phyloP scores from a whole-genome alignment of 2,888 invertebrate genomes.

The Pharmacophagus antenor region DNA sequence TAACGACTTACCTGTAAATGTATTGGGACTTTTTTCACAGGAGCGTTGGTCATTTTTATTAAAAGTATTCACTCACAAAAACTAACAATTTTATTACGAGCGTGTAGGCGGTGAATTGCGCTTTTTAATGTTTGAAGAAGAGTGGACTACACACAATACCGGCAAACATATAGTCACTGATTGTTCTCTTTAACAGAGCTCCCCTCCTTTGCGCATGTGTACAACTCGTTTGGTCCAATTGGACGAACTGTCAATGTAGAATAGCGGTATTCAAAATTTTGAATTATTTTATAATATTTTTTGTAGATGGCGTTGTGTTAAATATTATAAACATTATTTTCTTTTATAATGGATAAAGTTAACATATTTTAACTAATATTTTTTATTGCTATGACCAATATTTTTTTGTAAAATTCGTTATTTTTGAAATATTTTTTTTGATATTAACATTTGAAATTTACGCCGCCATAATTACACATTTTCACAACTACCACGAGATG shows the following conservation, averaged over 20 bases:
- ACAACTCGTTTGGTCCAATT: constrained; percentile 50
- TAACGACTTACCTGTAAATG: constrained; percentile 89
- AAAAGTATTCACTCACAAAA: constrained; percentile 59
- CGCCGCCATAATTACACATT: neutral
- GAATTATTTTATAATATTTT: constrained; percentile 2
- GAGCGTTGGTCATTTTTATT: constrained; percentile 84
- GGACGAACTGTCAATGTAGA: constrained; percentile 32
- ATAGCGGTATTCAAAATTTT: neutral
- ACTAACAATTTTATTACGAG: constrained; percentile 46
- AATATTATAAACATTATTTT: too few species aligned
- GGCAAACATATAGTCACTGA: constrained; percentile 42
- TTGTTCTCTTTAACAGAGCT: constrained; percentile 61
- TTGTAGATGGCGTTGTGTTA: constrained; percentile 47
- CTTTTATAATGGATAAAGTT: too few species aligned
- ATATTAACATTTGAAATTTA: too few species aligned
- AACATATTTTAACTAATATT: neutral
- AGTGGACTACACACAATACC: constrained; percentile 31
- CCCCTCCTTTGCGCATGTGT: constrained; percentile 73
- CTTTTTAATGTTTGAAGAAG: constrained; percentile 45
- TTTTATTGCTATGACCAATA: too few species aligned
- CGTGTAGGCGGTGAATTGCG: constrained; percentile 59
- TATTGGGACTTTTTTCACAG: constrained; percentile 96
- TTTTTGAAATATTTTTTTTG: neutral
- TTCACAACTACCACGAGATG: constrained; percentile 28
- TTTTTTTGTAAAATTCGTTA: too few species aligned